Evolutionary conservation across 2,113 vertebrate species (phyloP), one percentile per base, ranked within the genome.

Genomic region (Cyphomyrus plagiostoma): DNA sequence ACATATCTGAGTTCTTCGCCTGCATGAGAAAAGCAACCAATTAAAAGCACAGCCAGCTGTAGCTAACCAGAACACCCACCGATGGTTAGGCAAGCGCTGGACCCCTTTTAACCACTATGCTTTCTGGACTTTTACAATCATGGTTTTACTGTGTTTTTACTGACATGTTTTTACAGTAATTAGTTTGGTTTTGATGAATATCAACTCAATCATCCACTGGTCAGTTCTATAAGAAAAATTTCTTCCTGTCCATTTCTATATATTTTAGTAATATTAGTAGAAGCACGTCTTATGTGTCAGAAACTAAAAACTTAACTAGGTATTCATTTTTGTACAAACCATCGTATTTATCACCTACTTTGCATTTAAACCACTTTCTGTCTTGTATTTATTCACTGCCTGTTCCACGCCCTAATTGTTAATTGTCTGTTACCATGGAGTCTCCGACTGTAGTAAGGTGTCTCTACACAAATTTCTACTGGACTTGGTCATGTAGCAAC

Each of bases 1-100:
- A 98, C 21, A 97, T 86, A 4, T 98, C 97, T 0, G 96, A 95
- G 89, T 94, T 97, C 93, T 98, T 98, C 91, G 97, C 96, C 98
- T 99, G 46, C 1, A 4, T 35, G 0, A 0, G 23, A 19, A 9
- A 0, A 2, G 17, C 30, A 10, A 80, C 4, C 85, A 5, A 48
- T 48, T 23, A 45, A 48, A 23, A 21, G 42, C 82, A 48, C 17
- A 85, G 9, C 46, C 46, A 46, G 5, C 30, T 19, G 17, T 6
- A 80, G 35, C 4, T 42, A 80, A 19, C 0, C 35, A 15, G 19
- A 42, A 80, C 13, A 7, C 13, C 74, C 3, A 13, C 35, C 42
- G 74, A 39, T 80, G 17, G 74, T 35, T 15, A 15, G 35, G 74
- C 30, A 42, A 42, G 13, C 15, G 3, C 13, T 42, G 35, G 10